phyloP scores from a whole-genome alignment of 2,888 invertebrate species.

The Athalia cordata region DNA sequence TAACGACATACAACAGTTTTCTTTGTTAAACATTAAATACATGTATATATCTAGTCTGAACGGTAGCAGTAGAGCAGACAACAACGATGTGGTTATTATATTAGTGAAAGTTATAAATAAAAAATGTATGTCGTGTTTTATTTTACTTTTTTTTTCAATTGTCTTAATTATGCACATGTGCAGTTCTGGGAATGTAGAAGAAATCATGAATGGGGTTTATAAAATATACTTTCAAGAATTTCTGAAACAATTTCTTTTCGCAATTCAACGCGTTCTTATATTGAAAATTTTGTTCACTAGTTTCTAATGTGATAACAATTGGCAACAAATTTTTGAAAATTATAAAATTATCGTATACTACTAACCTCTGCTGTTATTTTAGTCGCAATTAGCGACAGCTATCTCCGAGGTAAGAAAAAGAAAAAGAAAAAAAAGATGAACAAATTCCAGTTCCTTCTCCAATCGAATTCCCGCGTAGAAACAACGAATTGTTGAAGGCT shows the following conservation, averaged over 20 bases:
- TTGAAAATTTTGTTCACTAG: neutral
- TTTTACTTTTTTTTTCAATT: neutral
- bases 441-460: slow-evolving; percentile 16
- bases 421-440: neutral
- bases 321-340: slow-evolving; percentile 35
- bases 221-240: too few relatives aligned
- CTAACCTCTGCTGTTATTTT: slow-evolving; percentile 58
- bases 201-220: too few relatives aligned
- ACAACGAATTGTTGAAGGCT: too few relatives aligned
- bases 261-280: neutral
- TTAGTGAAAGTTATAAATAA: slow-evolving; percentile 53
- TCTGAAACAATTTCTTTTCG: too few relatives aligned
- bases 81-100: slow-evolving; percentile 36
- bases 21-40: neutral
- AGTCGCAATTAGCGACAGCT: slow-evolving; percentile 58
- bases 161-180: slow-evolving; percentile 34
- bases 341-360: slow-evolving; percentile 53
- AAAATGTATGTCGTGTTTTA: slow-evolving; percentile 33
- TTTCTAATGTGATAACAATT: neutral
- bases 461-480: neutral
- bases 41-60: slow-evolving; percentile 40
- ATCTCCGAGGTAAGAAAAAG: slow-evolving; percentile 39
- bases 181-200: neutral
- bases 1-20: too few relatives aligned
- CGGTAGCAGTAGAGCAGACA: slow-evolving; percentile 56